Evolutionary conservation across 2,888 invertebrate species (phyloP), one percentile per base, ranked within the genome.

Genomic region (Philhelius pedissequus): DNA sequence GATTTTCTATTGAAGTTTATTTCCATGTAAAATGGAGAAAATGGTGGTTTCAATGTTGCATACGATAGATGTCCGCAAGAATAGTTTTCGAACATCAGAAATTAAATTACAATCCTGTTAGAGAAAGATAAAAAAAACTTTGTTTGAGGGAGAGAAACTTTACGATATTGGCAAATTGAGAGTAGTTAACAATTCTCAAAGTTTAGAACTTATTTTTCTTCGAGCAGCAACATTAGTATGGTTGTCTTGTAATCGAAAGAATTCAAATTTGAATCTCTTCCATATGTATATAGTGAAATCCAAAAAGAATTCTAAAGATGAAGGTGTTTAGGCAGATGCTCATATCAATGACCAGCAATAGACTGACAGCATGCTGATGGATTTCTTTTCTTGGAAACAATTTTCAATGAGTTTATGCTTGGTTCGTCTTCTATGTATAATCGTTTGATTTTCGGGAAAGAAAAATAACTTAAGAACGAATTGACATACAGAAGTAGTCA

Each of bases 1-100:
- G n/a, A n/a, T 74, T 62, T 69, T 56, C 54, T 30, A 69, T 62
- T 18, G 35, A 38, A 69, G 50, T 74, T 79, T 68, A 45, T 54
- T 75, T 69, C 18, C 27, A 20, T 35, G n/a, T 18, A 18, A 56
- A 4, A 35, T 18, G 2, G 18, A 54, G 1, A 32, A 30, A 32
- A 2, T 22, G 4, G 15, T 48, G 43, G 43, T 27, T 32, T 30
- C 35, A 8, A 18, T 38, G 25, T 50, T 20, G n/a, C n/a, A n/a
- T n/a, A n/a, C n/a, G n/a, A n/a, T n/a, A n/a, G 22, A 11, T 66
- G 54, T 56, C 74, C 56, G 60, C 35, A 45, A 60, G 60, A 70
- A 77, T 77, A 54, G 35, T 70, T 70, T 32, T 9, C 8, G 18
- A 58, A 48, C 43, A 18, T 2, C 2, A 18, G n/a, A n/a, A 43